Percentiles rank a stretch among this genome's conserved stretches.
Conservation (phyloP, 37 sponge, comb jelly and placozoan species). For the Hormiphora californensis region DNA sequence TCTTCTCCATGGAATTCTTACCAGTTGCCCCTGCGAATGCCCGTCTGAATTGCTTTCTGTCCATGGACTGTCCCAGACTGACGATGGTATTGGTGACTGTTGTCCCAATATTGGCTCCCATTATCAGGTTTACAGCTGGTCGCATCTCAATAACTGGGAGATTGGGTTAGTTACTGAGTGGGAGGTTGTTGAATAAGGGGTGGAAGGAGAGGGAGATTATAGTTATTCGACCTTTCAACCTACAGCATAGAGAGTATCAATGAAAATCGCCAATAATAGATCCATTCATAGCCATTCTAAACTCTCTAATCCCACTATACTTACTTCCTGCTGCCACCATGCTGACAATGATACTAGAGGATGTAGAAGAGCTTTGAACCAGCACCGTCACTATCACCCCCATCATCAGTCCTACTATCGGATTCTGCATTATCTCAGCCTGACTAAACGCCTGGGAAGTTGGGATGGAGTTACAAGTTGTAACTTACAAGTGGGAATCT, state of each 20-base stretch:
- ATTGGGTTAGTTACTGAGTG: not conserved
- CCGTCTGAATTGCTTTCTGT: conserved; percentile 9
- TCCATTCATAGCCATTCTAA: not conserved
- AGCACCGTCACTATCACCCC: conserved; percentile 16
- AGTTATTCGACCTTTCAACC: too few species aligned
- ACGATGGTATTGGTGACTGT: conserved; percentile 43
- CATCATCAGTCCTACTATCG: conserved; percentile 25
- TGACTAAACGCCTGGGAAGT: not conserved
- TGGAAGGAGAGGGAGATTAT: not conserved
- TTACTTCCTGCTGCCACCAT: conserved; percentile 11
- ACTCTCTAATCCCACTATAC: not conserved
- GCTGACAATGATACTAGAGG: not conserved
- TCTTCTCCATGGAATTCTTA: too few species aligned
- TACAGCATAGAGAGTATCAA: too few species aligned
- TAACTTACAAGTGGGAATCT: too few species aligned
- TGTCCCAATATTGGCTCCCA: conserved; percentile 46
- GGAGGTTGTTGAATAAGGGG: not conserved
- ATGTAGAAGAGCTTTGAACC: conserved; percentile 37
- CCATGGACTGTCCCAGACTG: conserved; percentile 5
- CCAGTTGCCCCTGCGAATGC: conserved; percentile 38
- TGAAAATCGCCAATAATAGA: not conserved
- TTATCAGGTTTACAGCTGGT: not conserved
- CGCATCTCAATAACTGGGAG: not conserved
- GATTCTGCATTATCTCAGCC: not conserved
- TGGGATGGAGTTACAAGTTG: too few species aligned